Evolutionary conservation across 2,888 invertebrate species (phyloP).

Genomic region (Tetranychus piercei): DNA sequence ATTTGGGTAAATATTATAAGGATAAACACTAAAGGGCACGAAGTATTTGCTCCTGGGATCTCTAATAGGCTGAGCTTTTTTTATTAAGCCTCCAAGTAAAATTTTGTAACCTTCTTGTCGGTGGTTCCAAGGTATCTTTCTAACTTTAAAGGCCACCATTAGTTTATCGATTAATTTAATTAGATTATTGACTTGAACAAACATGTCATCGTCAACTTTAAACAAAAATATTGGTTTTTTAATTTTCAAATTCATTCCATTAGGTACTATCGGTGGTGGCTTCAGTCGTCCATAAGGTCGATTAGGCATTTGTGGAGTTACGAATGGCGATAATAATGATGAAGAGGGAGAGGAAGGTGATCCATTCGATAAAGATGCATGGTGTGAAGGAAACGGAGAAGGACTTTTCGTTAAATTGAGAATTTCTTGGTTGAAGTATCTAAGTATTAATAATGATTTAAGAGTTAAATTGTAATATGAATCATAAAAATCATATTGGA

Average conservation of each 20-base stretch:
- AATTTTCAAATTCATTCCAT: background rate
- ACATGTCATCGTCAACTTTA: constrained; percentile 29
- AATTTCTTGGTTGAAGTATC: constrained; percentile 6
- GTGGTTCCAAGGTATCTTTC: background rate
- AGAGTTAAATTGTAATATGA: constrained; percentile 8
- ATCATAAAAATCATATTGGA: constrained; percentile 10
- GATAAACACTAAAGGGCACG: constrained; percentile 24
- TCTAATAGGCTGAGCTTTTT: constrained; percentile 25
- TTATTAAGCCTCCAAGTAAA: constrained; percentile 27
- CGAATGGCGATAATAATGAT: background rate
- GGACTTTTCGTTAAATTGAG: constrained; percentile 1
- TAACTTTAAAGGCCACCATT: background rate
- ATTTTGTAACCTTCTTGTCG: constrained; percentile 15
- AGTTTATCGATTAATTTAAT: constrained; percentile 19
- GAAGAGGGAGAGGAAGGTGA: background rate
- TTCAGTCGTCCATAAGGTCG: background rate
- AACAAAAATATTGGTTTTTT: constrained; percentile 24
- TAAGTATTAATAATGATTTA: constrained; percentile 2
- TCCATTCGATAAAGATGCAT: background rate
- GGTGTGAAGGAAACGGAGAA: background rate
- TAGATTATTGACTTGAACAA: constrained; percentile 28
- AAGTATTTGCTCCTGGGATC: constrained; percentile 27
- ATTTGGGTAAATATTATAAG: constrained; percentile 25
- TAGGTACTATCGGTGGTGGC: background rate
- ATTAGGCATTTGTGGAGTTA: background rate